Conservation (phyloP, 2,797 vertebrate species). For the Poecilia gillii region DNA sequence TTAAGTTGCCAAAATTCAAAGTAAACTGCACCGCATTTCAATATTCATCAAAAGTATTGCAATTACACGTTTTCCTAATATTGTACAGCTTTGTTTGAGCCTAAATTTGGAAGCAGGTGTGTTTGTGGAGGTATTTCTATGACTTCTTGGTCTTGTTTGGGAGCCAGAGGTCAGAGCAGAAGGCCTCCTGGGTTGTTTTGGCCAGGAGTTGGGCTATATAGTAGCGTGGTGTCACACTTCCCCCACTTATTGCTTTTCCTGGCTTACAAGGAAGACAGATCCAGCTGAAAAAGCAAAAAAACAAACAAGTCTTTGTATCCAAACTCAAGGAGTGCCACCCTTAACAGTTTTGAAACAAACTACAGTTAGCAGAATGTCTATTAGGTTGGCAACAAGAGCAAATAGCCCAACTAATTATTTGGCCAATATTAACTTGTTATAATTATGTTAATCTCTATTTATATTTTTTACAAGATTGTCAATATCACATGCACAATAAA, state of each 20-base stretch:
- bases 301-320: neutral
- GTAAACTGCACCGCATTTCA: neutral
- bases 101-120: neutral
- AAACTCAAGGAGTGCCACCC: neutral
- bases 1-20: neutral
- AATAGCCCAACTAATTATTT: neutral
- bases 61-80: neutral
- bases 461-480: neutral
- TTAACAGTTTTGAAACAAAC: neutral
- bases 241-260: neutral
- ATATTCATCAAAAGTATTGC: neutral
- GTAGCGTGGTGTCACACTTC: neutral
- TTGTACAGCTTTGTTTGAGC: neutral
- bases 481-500: neutral
- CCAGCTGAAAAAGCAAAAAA: neutral
- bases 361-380: neutral
- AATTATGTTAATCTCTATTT: neutral
- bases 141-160: constrained; percentile 21
- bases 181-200: constrained; percentile 47
- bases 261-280: neutral
- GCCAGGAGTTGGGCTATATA: constrained; percentile 7
- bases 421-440: neutral
- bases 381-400: neutral
- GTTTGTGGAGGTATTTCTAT: neutral
- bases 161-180: constrained; percentile 48